Base-by-base conservation (phyloP, 37 sponge, comb jelly and placozoan species). In the Agelas oroides region DNA sequence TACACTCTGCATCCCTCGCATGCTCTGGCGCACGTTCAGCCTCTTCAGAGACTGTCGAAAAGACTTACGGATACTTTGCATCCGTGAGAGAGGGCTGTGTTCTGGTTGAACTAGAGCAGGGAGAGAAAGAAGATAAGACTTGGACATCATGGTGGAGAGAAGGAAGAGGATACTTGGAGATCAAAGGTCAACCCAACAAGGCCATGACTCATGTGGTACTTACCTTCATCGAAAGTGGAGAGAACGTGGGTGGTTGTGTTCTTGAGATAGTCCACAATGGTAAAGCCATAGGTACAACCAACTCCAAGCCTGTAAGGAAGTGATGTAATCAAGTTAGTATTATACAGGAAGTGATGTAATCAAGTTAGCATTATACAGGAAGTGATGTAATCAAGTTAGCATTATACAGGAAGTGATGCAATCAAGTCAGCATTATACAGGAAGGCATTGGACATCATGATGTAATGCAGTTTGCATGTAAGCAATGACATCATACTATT, bases 1-100 rank as follows among this genome's bases (percentile, higher is more conserved):
- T 1, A 69, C 65, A 60, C 91, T 89, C 69, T 94, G 94, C 11
- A 40, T 55, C 11, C 78, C 87, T 16, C 90, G 38, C 84, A 89
- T 82, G 40, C 94, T 94, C 6, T 70, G 82, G 24, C 93, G 70
- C 32, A 94, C 61, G 56, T 90, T 90, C 28, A 94, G 40, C 39
- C 94, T 71, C 62, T 86, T 81, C 40, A 94, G 54, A 15, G 91
- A 90, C 69, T 94, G 94, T 20, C 95, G 81, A 62, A 95, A 95
- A 0, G 95, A 95, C 38, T 82, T 85, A 0, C 95, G 81, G 33
- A 95, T 88, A 34, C 90, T 89, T 79, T 95, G 95, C 72, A 92
- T 78, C 18, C 95, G 93, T 32, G 87, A 87, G 36, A 80, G 81
- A 14, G 62, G 5, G 17, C 81, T 37, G 1, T 33, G 70, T 5